Conservation (phyloP, 2,797 vertebrate species). For the Cygnus olor region DNA sequence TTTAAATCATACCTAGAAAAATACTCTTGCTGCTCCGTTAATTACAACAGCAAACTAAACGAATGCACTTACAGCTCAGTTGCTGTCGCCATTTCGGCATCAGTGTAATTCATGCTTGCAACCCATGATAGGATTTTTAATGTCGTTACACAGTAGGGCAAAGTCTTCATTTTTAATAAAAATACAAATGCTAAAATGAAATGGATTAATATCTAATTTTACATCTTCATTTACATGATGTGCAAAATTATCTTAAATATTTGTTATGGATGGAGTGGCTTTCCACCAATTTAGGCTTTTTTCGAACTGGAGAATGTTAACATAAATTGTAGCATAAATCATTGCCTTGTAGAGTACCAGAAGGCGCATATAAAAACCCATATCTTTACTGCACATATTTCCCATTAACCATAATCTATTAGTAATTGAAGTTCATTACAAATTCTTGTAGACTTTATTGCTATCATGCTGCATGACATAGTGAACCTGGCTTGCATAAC, state of each 20-base stretch:
- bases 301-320: slow-evolving; percentile 76
- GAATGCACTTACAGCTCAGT: slow-evolving; percentile 54
- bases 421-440: slow-evolving; percentile 98
- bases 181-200: slow-evolving; percentile 75
- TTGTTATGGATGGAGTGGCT: slow-evolving; percentile 78
- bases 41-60: slow-evolving; percentile 67
- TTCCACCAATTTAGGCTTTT: slow-evolving; percentile 74
- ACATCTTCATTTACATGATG: slow-evolving; percentile 76
- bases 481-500: slow-evolving; percentile 92
- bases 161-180: slow-evolving; percentile 74
- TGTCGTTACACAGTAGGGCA: slow-evolving; percentile 50
- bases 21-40: slow-evolving; percentile 44
- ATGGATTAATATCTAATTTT: slow-evolving; percentile 80
- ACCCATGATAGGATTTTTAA: slow-evolving; percentile 44
- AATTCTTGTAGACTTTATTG: slow-evolving; percentile 92
- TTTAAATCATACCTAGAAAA: neutral
- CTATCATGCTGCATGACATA: slow-evolving; percentile 88
- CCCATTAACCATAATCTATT: slow-evolving; percentile 95
- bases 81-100: slow-evolving; percentile 36
- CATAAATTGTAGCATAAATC: slow-evolving; percentile 84
- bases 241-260: slow-evolving; percentile 80
- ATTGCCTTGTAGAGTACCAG: slow-evolving; percentile 81
- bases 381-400: slow-evolving; percentile 89
- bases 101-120: slow-evolving; percentile 46
- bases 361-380: slow-evolving; percentile 82